Evolutionary conservation across 2,113 vertebrate genomes (phyloP).

Genomic region (Antechinus flavipes): DNA sequence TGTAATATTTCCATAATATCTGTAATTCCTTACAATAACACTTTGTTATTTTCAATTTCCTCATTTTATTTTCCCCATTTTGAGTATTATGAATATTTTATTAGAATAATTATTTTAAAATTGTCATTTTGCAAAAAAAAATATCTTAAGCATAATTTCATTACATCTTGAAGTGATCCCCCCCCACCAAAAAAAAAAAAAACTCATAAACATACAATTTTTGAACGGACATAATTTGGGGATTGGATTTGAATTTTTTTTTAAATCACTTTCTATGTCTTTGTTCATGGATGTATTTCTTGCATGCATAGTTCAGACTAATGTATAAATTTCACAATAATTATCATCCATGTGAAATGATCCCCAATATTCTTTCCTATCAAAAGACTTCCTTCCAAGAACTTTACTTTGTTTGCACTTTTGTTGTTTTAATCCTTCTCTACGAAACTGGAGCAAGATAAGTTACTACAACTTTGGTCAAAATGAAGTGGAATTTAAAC

Average conservation of each 20-base stretch:
- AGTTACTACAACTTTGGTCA: neutral
- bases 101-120: slow-evolving; percentile 56
- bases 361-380: neutral
- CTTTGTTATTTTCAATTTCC: slow-evolving; percentile 53
- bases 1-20: slow-evolving; percentile 5
- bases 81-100: slow-evolving; percentile 61
- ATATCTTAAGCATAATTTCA: slow-evolving; percentile 50
- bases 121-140: slow-evolving; percentile 59
- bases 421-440: slow-evolving; percentile 25
- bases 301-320: neutral
- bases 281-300: neutral
- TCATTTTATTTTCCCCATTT: slow-evolving; percentile 66
- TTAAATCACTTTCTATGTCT: neutral
- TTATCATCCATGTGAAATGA: neutral
- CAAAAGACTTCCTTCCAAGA: neutral
- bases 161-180: slow-evolving; percentile 54
- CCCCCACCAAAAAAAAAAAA: neutral
- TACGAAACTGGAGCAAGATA: neutral
- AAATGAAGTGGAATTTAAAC: neutral
- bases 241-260: slow-evolving; percentile 5
- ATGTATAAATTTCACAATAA: neutral
- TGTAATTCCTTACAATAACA: slow-evolving; percentile 36
- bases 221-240: slow-evolving; percentile 54
- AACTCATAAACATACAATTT: slow-evolving; percentile 46
- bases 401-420: neutral